Percentiles rank a stretch among this genome's conserved stretches.
phyloP scores from a whole-genome alignment of 2,113 vertebrate species.

The Takifugu bimaculatus region DNA sequence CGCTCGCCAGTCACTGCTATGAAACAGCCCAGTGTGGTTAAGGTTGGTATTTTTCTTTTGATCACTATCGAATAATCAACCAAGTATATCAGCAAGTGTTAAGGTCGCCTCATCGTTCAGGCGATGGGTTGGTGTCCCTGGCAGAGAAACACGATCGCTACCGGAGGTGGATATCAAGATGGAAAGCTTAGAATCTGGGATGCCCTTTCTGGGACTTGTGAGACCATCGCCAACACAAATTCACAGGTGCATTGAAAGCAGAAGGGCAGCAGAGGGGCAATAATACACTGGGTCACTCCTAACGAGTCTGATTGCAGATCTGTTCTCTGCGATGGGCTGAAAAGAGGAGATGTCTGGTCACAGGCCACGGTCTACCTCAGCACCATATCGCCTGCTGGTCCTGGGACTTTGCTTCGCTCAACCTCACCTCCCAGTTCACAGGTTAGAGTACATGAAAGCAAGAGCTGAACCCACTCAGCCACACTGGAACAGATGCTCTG shows the following conservation, averaged over 20 bases:
- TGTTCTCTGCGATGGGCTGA: conserved; percentile 78
- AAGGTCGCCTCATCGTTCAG: conserved; percentile 33
- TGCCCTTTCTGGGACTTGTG: conserved; percentile 56
- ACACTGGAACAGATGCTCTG: not conserved
- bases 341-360: conserved; percentile 64
- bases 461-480: not conserved
- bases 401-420: conserved; percentile 66
- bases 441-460: conserved; percentile 51
- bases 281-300: not conserved
- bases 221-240: conserved; percentile 64
- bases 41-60: conserved; percentile 57
- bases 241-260: conserved; percentile 72
- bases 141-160: conserved; percentile 70
- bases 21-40: conserved; percentile 72
- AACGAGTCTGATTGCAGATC: conserved; percentile 62
- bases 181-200: conserved; percentile 77
- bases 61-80: too few species aligned
- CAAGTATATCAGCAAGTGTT: too few species aligned
- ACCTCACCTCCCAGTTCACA: conserved; percentile 50
- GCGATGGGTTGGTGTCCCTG: conserved; percentile 81
- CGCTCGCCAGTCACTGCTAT: conserved; percentile 54
- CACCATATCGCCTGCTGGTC: conserved; percentile 71
- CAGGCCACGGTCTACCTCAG: conserved; percentile 71
- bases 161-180: conserved; percentile 78
- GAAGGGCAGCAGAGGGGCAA: fast-evolving